phyloP scores from a whole-genome alignment of 2,113 vertebrate species.

The Bubalus kerabau region DNA sequence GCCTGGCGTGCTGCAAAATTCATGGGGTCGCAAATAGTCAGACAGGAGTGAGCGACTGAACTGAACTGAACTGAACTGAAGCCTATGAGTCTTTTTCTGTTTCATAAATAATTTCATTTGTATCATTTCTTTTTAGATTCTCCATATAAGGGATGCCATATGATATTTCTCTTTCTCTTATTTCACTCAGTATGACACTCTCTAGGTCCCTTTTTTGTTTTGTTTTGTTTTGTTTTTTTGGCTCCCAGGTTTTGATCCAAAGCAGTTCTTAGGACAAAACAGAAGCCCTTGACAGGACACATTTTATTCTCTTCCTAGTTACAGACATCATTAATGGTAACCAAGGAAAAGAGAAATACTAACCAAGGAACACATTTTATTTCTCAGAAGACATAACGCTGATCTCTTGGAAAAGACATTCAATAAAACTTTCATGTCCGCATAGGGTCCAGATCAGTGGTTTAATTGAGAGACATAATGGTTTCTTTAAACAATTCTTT shows the following conservation, averaged over 20 bases:
- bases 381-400: neutral
- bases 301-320: neutral
- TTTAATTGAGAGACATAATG: neutral
- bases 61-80: neutral
- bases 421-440: neutral
- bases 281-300: neutral
- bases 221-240: too few species aligned
- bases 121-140: neutral
- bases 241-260: neutral
- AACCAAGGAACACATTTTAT: neutral
- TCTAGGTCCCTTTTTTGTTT: neutral
- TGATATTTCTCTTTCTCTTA: neutral
- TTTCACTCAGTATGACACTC: neutral
- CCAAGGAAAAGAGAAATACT: neutral
- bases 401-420: neutral
- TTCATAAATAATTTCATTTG: neutral
- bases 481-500: neutral
- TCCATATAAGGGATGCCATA: neutral
- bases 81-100: neutral
- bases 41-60: too few species aligned
- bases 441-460: neutral
- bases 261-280: neutral
- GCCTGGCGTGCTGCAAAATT: rapidly evolving
- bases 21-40: too few species aligned
- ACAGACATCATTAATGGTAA: neutral